A percentile compares a stretch with the other conserved stretches of the same genome.
Evolutionary conservation across 2,113 vertebrate genomes (phyloP).

Genomic region (Aegypius monachus): DNA sequence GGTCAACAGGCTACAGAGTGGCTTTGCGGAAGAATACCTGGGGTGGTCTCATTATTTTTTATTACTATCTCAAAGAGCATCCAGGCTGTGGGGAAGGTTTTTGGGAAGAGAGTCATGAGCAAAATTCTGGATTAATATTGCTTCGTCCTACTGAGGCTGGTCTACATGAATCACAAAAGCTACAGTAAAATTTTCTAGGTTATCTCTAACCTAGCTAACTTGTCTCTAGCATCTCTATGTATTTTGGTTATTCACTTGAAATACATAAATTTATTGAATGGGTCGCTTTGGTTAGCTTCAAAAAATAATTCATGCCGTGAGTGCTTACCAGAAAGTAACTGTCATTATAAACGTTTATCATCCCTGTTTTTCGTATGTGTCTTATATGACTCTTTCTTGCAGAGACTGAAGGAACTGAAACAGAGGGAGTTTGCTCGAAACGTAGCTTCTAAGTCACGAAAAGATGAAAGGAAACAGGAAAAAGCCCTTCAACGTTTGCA

Average conservation of each 20-base stretch:
- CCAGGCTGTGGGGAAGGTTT: background rate
- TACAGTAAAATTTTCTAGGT: background rate
- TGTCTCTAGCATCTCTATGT: background rate
- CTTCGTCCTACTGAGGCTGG: background rate
- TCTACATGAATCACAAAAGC: background rate
- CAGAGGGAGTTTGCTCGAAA: slow-evolving; percentile 92
- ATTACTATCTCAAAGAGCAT: background rate
- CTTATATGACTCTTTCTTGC: slow-evolving; percentile 37
- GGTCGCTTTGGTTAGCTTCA: background rate
- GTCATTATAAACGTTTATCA: background rate
- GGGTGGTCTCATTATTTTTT: background rate
- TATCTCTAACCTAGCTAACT: background rate
- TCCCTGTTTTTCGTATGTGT: background rate
- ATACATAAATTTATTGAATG: background rate
- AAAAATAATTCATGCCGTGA: background rate
- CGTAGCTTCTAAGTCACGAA: slow-evolving; percentile 85
- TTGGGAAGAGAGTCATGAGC: background rate
- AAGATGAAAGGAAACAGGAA: slow-evolving; percentile 86
- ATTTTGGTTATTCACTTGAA: background rate
- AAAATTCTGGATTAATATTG: background rate
- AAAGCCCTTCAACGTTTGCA: slow-evolving; percentile 83
- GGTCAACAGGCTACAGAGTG: fast-evolving
- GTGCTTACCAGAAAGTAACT: background rate
- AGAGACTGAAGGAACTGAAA: slow-evolving; percentile 94
- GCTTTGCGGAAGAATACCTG: background rate